Conservation (phyloP, 2,888 invertebrate species). For the Lagria hirta region DNA sequence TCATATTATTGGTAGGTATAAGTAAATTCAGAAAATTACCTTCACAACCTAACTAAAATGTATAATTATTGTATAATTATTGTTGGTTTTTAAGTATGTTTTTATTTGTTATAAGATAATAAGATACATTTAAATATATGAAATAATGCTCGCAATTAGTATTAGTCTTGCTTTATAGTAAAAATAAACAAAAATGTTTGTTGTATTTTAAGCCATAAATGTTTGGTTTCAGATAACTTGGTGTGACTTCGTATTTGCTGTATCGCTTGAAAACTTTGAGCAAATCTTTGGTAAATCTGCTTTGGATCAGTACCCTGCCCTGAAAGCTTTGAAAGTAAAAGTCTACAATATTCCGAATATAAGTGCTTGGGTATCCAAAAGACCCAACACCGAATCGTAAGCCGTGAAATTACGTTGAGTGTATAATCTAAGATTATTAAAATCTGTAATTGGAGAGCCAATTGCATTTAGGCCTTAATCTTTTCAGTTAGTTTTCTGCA, state of each 20-base stretch:
- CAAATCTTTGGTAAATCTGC: constrained; percentile 57
- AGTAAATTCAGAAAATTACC: too few relatives aligned
- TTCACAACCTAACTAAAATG: too few relatives aligned
- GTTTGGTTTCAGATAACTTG: constrained; percentile 60
- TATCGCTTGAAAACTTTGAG: constrained; percentile 59
- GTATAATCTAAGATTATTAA: constrained; percentile 4
- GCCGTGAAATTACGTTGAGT: constrained; percentile 13
- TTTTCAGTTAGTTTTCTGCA: constrained; percentile 3
- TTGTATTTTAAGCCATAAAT: too few relatives aligned
- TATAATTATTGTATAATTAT: too few relatives aligned
- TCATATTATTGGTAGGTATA: too few relatives aligned
- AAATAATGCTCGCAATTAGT: too few relatives aligned
- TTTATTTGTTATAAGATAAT: too few relatives aligned
- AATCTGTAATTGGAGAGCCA: constrained; percentile 7
- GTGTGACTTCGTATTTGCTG: constrained; percentile 63
- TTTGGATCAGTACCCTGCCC: constrained; percentile 57
- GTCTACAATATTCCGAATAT: constrained; percentile 59
- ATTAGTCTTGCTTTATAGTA: too few relatives aligned
- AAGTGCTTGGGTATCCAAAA: constrained; percentile 58
- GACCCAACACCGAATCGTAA: constrained; percentile 61
- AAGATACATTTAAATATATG: too few relatives aligned
- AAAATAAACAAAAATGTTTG: too few relatives aligned
- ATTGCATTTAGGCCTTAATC: constrained; percentile 20
- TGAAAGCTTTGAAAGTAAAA: constrained; percentile 57
- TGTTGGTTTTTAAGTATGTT: too few relatives aligned